phyloP scores from a whole-genome alignment of 2,797 vertebrate genomes.

The Monodelphis domestica region DNA sequence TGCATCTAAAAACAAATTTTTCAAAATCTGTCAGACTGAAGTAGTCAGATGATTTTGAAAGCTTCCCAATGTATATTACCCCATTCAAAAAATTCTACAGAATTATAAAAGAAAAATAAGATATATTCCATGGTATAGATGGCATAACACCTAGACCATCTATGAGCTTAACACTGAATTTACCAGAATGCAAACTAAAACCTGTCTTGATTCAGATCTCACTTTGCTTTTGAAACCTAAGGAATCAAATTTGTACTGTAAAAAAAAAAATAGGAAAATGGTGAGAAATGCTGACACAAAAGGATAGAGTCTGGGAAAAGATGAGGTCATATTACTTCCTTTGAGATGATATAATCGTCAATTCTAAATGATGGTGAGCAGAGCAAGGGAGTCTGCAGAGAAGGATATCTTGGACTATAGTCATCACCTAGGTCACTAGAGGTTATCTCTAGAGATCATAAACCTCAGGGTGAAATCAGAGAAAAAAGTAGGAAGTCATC shows the following conservation, averaged over 20 bases:
- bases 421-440: not conserved
- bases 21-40: not conserved
- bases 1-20: not conserved
- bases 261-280: not conserved
- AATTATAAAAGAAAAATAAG: not conserved
- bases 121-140: not conserved
- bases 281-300: not conserved
- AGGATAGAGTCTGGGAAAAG: not conserved
- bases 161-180: not conserved
- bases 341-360: not conserved
- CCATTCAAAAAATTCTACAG: not conserved
- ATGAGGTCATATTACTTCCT: not conserved
- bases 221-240: not conserved
- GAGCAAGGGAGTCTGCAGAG: not conserved
- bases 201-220: not conserved
- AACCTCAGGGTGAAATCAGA: not conserved
- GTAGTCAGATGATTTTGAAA: not conserved
- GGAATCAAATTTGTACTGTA: not conserved
- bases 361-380: not conserved
- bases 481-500: not conserved
- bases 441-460: not conserved
- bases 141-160: not conserved
- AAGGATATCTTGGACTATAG: not conserved
- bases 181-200: not conserved
- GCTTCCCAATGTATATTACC: not conserved